A percentile compares a stretch with the other conserved stretches of the same genome.
Conservation (phyloP, 1,140 invertebrate species). For the Neodiprion fabricii region DNA sequence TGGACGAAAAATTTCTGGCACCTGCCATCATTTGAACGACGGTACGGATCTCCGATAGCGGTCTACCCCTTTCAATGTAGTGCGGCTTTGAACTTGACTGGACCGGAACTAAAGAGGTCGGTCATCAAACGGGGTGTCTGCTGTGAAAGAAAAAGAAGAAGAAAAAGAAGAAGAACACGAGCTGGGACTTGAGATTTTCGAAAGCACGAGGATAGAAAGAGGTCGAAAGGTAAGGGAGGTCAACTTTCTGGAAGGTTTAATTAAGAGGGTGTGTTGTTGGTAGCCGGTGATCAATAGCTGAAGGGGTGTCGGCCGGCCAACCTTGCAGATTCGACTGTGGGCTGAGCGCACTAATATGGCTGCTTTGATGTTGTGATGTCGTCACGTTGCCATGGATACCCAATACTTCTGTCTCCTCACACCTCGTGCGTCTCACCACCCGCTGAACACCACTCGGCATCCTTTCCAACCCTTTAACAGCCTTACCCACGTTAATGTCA, state of each 20-base stretch:
- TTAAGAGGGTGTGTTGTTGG: slow-evolving; percentile 53
- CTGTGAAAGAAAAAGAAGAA: not conserved
- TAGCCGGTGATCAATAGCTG: slow-evolving; percentile 51
- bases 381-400: slow-evolving; percentile 6
- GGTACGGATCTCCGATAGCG: too few species aligned
- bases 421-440: not conserved
- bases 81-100: too few species aligned
- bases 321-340: not conserved
- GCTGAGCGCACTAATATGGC: not conserved
- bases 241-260: slow-evolving; percentile 52
- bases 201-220: slow-evolving; percentile 16
- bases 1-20: too few species aligned
- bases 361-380: slow-evolving; percentile 7
- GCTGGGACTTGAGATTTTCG: slow-evolving; percentile 24
- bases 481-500: not conserved
- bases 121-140: too few species aligned
- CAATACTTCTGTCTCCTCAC: not conserved
- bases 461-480: not conserved
- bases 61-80: too few species aligned
- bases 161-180: slow-evolving; percentile 10
- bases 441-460: not conserved
- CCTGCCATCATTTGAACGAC: too few species aligned
- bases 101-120: too few species aligned
- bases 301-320: slow-evolving; percentile 18
- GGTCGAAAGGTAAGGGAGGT: slow-evolving; percentile 36